phyloP scores from a whole-genome alignment of 2,888 invertebrate species.

The Cerastis rubricosa region DNA sequence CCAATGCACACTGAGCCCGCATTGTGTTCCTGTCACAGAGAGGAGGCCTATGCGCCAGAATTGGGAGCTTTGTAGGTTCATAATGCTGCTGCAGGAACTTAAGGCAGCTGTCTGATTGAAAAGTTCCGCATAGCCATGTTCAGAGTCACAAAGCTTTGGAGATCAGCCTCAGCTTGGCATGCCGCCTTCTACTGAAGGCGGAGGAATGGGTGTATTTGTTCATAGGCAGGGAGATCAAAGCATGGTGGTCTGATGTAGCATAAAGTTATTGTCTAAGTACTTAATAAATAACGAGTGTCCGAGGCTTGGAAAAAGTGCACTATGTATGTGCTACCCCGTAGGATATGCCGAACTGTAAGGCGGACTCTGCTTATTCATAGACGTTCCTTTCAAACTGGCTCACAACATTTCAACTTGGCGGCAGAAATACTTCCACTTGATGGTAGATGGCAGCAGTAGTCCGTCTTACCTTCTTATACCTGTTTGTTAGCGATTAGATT shows the following conservation, averaged over 20 bases:
- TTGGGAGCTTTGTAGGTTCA: not conserved
- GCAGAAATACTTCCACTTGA: conserved; percentile 1
- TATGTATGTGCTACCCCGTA: not conserved
- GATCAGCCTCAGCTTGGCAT: not conserved
- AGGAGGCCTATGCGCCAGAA: not conserved
- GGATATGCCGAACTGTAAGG: not conserved
- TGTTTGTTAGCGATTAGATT: not conserved
- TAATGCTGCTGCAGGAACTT: not conserved
- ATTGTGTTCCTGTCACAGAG: not conserved
- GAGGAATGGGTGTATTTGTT: not conserved
- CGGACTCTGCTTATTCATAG: not conserved
- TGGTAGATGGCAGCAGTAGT: conserved; percentile 15
- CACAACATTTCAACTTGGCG: not conserved
- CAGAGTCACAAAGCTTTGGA: not conserved
- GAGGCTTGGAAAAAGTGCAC: not conserved
- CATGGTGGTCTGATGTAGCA: not conserved
- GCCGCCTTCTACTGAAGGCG: too few species aligned
- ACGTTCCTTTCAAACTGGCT: not conserved
- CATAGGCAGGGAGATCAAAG: not conserved
- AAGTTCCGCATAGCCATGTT: not conserved
- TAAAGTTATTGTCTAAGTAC: not conserved
- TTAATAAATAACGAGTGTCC: not conserved
- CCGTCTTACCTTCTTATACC: not conserved
- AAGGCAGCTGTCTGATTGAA: not conserved
- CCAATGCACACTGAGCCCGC: not conserved